Conservation (phyloP, 2,113 vertebrate species). For the Miniopterus natalensis region DNA sequence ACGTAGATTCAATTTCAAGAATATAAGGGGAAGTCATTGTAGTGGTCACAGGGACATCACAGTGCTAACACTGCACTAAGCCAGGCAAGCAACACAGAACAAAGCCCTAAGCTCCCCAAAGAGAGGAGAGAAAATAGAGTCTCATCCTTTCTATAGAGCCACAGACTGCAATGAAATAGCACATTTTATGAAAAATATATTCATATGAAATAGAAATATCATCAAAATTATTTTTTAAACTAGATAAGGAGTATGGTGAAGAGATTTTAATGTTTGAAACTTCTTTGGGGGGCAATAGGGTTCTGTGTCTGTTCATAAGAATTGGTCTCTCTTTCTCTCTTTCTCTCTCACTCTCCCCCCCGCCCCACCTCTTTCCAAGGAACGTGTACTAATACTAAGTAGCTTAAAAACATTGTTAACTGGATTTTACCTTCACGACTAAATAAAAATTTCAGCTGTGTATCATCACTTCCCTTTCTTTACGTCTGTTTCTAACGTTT, state of each 20-base stretch:
- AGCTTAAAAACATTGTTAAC: not conserved
- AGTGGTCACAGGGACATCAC: slow-evolving; percentile 5
- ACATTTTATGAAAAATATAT: not conserved
- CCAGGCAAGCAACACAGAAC: not conserved
- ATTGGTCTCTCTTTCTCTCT: fast-evolving
- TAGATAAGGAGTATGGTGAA: not conserved
- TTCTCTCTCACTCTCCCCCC: fast-evolving
- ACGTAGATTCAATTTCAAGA: slow-evolving; percentile 60
- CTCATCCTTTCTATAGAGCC: not conserved
- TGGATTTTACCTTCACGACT: slow-evolving; percentile 16
- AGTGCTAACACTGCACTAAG: not conserved
- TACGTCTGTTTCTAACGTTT: not conserved
- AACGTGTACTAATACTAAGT: not conserved
- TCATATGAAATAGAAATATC: not conserved
- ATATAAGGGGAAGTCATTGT: slow-evolving; percentile 5
- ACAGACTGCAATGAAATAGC: not conserved
- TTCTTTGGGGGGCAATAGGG: not conserved
- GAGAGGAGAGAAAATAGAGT: not conserved
- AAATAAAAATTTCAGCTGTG: not conserved
- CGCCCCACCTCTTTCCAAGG: fast-evolving
- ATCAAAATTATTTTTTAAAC: not conserved
- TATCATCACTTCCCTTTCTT: not conserved
- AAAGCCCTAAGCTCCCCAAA: not conserved
- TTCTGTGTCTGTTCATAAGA: not conserved
- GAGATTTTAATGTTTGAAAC: not conserved